Evolutionary conservation across 2,888 invertebrate genomes (phyloP).

Genomic region (Spatulosminthurus flaviceps): DNA sequence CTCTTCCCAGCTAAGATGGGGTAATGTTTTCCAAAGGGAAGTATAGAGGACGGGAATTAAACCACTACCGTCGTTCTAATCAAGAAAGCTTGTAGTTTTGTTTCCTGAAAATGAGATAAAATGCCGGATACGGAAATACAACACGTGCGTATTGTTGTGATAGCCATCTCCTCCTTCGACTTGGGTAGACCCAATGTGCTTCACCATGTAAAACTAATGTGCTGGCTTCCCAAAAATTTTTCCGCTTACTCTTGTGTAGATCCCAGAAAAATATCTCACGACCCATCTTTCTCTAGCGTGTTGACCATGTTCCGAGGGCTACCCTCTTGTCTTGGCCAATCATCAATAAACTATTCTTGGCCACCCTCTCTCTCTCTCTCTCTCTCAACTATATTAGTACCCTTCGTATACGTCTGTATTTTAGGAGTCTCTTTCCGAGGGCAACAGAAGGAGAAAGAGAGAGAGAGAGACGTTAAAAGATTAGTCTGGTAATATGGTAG

Average conservation of each 20-base stretch:
- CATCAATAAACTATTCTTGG: conserved; percentile 45
- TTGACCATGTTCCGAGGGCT: conserved; percentile 38
- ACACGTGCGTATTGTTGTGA: conserved; percentile 37
- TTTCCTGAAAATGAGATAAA: conserved; percentile 47
- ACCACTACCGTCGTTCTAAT: conserved; percentile 42
- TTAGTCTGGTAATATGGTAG: conserved; percentile 15
- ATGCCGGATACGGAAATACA: conserved; percentile 40
- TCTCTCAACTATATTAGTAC: no score
- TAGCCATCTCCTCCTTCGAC: conserved; percentile 21
- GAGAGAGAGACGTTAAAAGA: conserved; percentile 22
- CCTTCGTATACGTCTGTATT: no score
- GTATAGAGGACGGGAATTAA: not conserved
- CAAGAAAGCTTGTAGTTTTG: conserved; percentile 48
- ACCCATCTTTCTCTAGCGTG: conserved; percentile 40
- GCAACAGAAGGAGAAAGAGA: not conserved
- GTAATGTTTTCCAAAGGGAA: conserved; percentile 16
- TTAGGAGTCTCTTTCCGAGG: no score
- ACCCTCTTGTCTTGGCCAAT: conserved; percentile 42
- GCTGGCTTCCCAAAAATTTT: not conserved
- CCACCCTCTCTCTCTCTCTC: conserved; percentile 15
- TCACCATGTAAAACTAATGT: not conserved
- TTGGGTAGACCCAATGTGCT: not conserved
- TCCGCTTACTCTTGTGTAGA: conserved; percentile 11
- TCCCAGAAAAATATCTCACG: conserved; percentile 39
- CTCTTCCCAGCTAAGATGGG: conserved; percentile 4